Evolutionary conservation across 2,888 invertebrate genomes (phyloP).

Genomic region (Polymixis flavicincta): DNA sequence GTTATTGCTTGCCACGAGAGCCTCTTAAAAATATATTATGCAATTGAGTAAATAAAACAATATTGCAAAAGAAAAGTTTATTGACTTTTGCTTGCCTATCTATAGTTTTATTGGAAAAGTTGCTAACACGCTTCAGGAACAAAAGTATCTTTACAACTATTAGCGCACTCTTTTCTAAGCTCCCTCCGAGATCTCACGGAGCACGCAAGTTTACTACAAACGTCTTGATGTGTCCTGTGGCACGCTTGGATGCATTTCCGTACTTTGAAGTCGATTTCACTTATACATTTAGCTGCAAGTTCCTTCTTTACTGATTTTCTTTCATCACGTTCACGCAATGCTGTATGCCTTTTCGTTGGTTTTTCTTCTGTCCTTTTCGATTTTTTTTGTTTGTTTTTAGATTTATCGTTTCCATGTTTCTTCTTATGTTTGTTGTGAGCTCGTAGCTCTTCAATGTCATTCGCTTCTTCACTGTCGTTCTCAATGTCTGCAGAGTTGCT

Average conservation of each 20-base stretch:
- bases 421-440: background rate
- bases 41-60: constrained; percentile 6
- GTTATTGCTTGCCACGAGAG: too few species aligned
- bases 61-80: background rate
- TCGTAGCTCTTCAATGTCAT: background rate
- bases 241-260: constrained; percentile 29
- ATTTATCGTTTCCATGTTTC: background rate
- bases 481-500: background rate
- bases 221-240: constrained; percentile 9
- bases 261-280: constrained; percentile 13
- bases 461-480: background rate
- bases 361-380: constrained; percentile 6
- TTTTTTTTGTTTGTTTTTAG: background rate
- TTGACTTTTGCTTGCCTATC: too few species aligned
- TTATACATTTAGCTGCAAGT: constrained; percentile 15
- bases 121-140: constrained; percentile 21
- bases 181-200: constrained; percentile 18
- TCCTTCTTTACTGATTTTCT: constrained; percentile 6
- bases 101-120: background rate
- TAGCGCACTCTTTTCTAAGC: constrained; percentile 22
- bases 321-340: constrained; percentile 10
- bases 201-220: constrained; percentile 26
- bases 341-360: background rate
- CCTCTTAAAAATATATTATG: background rate
- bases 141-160: constrained; percentile 25